Base-by-base conservation (phyloP, 2,113 vertebrate genomes). In the Pao palembangensis region DNA sequence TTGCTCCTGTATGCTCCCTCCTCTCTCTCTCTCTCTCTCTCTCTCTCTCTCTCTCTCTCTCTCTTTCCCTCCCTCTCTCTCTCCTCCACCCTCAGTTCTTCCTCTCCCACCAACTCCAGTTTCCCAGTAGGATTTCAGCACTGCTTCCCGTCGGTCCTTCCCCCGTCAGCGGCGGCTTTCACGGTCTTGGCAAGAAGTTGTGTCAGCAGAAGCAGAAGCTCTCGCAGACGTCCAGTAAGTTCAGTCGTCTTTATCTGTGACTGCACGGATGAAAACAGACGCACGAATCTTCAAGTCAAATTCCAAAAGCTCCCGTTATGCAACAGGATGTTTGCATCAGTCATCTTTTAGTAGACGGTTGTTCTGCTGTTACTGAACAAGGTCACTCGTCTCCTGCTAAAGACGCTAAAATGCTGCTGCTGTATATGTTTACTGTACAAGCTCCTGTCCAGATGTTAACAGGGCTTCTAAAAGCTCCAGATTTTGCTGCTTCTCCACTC, bases 101-200 rank as follows among this genome's bases (percentile, higher is more conserved):
- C 57, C 53, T 67, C 70, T 76, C 67, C 34, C 61, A 64, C 81
- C 76, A 72, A 68, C 71, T n/a, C 15, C 44, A 6, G 10, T 47
- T 17, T n/a, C 64, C 58, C 57, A 3, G 58, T 59, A 89, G 87
- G 83, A 69, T 71, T 80, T 74, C 75, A 84, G 82, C 78, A 74
- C 78, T 49, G 52, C 86, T 87, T 88, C 82, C 84, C 73, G 44
- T 75, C 55, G 75, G 75, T 83, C 86, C 74, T 12, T 12, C 10
- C 80, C 54, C 78, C 69, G 69, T 54, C 55, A 48, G 34, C 34
- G 4, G 34, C 34, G n/a, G 58, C 50, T 69, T 74, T 58, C 55
- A 58, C 58, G 69, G 60, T 51, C 76, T 76, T 78, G 47, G 72
- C 67, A 7, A 28, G 34, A 51, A 54, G 61, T 59, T 55, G 23